Base-by-base conservation (phyloP, 2,113 vertebrate genomes). In the Guaruba guarouba region DNA sequence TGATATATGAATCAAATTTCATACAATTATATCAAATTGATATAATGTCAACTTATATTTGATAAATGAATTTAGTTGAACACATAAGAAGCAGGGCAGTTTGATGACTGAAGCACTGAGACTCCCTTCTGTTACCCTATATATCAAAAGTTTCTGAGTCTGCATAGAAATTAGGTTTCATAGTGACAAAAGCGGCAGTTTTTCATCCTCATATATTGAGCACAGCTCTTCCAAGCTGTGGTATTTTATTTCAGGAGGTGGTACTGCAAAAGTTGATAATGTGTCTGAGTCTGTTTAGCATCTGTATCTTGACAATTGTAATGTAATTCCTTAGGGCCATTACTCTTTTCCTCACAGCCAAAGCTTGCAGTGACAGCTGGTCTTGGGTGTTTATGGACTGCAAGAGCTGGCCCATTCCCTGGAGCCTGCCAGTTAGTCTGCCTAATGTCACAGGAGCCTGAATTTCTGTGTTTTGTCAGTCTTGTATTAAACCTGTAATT, bases 401-500 rank as follows among this genome's bases (percentile, higher is more conserved):
- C 70, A 76, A 71, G n/a, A 76, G 17, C 51, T 33, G 35, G 27
- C 16, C 17, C 3, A 1, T 54, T 73, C 46, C 16, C 14, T 73
- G 44, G 29, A 88, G 16, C 2, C n/a, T 77, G 46, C 51, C 74
- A 61, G 44, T 91, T 71, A 75, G 35, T 55, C 77, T 93, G 44
- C 49, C 48, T 75, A 35, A 49, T 16, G 28, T 62, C 46, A 68
- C 11, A 80, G 39, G 39, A 90, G 57, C 7, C 37, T n/a, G 67
- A 54, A 74, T 92, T 95, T 93, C 17, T 71, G 43, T 64, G 67
- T 90, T 94, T 70, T 77, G 17, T 90, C 1, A 0, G n/a, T 44
- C 43, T 48, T 52, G 18, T 79, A 81, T 78, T 95, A 87, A 88
- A 75, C 69, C 66, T 94, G n/a, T 90, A 91, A 96, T 95, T 93